phyloP scores from a whole-genome alignment of 2,113 vertebrate genomes.

The Cyphomyrus plagiostoma region DNA sequence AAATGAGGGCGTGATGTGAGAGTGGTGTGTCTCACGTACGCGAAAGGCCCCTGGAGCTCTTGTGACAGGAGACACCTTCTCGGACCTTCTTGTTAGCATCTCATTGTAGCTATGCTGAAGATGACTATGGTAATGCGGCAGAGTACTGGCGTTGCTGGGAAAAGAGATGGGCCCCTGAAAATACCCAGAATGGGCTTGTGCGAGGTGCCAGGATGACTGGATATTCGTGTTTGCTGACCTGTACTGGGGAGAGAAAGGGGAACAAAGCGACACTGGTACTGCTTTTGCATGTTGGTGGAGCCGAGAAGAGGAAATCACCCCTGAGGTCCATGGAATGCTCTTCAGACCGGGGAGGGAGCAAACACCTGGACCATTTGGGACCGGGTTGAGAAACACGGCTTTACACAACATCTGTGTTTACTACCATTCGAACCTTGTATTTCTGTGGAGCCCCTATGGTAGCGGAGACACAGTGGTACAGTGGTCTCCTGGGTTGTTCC shows the following conservation, averaged over 20 bases:
- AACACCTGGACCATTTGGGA: not conserved
- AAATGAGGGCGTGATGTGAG: not conserved
- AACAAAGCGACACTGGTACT: not conserved
- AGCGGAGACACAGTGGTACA: not conserved
- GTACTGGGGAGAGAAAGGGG: not conserved
- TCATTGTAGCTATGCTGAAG: not conserved
- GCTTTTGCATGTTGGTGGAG: not conserved
- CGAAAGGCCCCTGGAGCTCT: not conserved
- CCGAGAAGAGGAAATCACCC: not conserved
- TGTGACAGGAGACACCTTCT: not conserved
- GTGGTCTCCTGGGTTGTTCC: not conserved
- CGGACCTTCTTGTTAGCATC: not conserved
- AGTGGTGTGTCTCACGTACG: not conserved
- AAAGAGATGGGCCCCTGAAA: not conserved
- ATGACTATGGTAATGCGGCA: not conserved
- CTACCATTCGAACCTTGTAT: not conserved
- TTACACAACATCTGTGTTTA: not conserved
- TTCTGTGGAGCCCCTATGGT: not conserved
- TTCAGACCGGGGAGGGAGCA: not conserved
- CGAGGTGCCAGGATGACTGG: not conserved
- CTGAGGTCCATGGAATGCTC: not conserved
- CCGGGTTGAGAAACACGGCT: not conserved
- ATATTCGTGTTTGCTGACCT: not conserved
- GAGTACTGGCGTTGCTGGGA: not conserved
- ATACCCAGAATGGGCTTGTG: not conserved